Conservation (phyloP, 2,113 vertebrate species). For the Chroicocephalus ridibundus region DNA sequence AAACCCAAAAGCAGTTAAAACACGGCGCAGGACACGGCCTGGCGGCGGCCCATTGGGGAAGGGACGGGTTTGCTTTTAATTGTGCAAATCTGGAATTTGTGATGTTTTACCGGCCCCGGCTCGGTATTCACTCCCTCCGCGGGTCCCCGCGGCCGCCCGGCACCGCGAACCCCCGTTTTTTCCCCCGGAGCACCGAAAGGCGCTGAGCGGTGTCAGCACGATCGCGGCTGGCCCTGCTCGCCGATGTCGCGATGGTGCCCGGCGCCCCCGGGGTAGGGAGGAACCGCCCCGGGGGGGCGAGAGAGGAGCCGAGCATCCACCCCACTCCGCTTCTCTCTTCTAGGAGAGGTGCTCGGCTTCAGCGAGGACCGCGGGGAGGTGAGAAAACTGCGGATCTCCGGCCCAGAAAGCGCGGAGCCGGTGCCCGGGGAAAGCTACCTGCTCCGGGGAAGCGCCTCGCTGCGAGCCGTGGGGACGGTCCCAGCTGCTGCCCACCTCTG, state of each 20-base stretch:
- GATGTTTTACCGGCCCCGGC: neutral
- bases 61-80: neutral
- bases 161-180: too few species aligned
- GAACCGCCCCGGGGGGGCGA: neutral
- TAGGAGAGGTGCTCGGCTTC: neutral
- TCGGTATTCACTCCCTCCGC: neutral
- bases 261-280: neutral
- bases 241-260: neutral
- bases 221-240: neutral
- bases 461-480: neutral
- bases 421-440: neutral
- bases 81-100: neutral
- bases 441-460: neutral
- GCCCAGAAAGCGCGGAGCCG: neutral
- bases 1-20: neutral
- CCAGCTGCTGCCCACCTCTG: neutral
- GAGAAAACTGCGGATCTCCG: neutral
- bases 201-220: neutral
- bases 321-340: too few species aligned
- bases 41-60: neutral
- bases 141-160: neutral
- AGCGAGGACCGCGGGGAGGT: neutral
- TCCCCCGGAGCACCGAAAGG: neutral
- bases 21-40: neutral
- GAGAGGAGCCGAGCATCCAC: neutral